Evolutionary conservation across 1,140 invertebrate genomes (phyloP), one percentile per base, ranked within the genome.

Genomic region (Agraylea sexmaculata): DNA sequence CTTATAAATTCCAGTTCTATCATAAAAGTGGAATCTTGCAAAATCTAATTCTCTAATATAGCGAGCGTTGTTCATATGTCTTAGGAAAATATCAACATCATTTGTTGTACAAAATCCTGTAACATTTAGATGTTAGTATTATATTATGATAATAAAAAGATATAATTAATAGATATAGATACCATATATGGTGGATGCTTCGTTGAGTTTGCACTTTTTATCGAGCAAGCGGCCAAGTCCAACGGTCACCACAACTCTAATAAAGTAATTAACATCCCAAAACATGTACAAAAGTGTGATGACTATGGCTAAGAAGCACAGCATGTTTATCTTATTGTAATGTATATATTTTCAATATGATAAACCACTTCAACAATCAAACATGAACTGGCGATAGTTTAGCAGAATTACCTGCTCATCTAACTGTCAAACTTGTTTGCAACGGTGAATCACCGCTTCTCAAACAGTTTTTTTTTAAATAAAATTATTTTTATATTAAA

Each of bases 1-100:
- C 1, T 53, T 56, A 40, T 80, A 83, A 2, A 85, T 68, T 11
- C 80, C 78, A 5, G 73, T 75, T 43, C 74, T 56, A 23, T 80
- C 75, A 44, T 82, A 84, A 57, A 78, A 84, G 47, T 83, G 73
- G 52, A 87, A 84, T 17, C 83, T 68, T 2, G 80, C 85, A 60
- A 89, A 88, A 55, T 89, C 85, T 37, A 87, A 59, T 54, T 88
- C 85, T 5, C 85, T 67, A 1, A 88, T 55, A 44, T 86, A 90
- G 6, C 84, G 71, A 0, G 83, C 80, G 55, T 89, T 89, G 56
- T 89, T 90, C 86, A 89, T 89, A 55, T 89, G 85, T 2, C 68
- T 66, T 0, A 85, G 59, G 35, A 83, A 74, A 29, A 84, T 71
- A 53, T 89, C 86, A 11, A 88, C 68, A 57, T 89, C 86, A 56